phyloP scores from a whole-genome alignment of 2,113 vertebrate genomes.

The Myotis brandtii region DNA sequence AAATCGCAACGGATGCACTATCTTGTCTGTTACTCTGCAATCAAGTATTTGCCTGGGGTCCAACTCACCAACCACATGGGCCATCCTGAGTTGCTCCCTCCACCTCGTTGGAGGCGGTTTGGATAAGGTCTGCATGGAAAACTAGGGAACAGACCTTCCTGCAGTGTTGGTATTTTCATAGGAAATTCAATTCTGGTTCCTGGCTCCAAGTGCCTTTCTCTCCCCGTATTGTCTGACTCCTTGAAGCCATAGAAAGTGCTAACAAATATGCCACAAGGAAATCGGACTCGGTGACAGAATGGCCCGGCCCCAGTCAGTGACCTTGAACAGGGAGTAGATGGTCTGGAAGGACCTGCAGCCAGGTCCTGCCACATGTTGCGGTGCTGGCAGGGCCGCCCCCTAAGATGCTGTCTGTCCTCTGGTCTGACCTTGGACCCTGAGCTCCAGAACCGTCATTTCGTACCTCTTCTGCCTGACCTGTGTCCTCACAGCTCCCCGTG shows the following conservation, averaged over 20 bases:
- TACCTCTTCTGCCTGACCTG: not conserved
- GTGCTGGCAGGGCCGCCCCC: not conserved
- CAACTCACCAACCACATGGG: not conserved
- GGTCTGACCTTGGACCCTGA: not conserved
- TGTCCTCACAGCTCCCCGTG: not conserved
- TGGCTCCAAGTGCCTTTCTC: not conserved
- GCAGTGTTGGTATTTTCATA: not conserved
- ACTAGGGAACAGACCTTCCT: not conserved
- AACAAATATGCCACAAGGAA: not conserved
- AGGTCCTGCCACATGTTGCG: no score
- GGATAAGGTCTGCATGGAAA: not conserved
- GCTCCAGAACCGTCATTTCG: not conserved
- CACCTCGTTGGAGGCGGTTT: not conserved
- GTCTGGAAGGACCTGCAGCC: not conserved
- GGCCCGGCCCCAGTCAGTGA: not conserved
- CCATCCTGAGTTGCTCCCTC: not conserved
- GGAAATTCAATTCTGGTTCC: conserved; percentile 10
- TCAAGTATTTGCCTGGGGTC: not conserved
- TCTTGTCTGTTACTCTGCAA: not conserved
- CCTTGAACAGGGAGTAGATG: not conserved
- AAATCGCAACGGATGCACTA: not conserved
- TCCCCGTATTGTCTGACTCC: not conserved
- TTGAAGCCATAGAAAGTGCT: conserved; percentile 25
- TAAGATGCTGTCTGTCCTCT: not conserved
- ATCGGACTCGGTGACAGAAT: not conserved